Conservation (phyloP, 2,113 vertebrate genomes). For the Hyla sarda region DNA sequence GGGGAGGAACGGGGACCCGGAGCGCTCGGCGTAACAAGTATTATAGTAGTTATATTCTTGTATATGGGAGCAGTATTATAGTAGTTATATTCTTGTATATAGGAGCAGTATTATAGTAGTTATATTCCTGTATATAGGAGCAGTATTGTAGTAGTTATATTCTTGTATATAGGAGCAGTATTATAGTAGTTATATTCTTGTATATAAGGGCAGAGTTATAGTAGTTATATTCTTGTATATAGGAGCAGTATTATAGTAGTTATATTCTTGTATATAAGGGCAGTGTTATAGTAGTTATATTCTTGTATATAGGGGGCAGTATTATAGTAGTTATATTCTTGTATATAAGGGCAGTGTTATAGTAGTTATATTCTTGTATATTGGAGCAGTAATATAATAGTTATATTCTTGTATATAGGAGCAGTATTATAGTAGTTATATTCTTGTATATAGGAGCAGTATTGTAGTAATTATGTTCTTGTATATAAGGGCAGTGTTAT, state of each 20-base stretch:
- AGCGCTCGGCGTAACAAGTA: too few relatives aligned
- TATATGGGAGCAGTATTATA: too few relatives aligned
- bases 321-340: not conserved
- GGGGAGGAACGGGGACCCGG: too few relatives aligned
- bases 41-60: too few relatives aligned
- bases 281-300: constrained; percentile 1
- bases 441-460: not conserved
- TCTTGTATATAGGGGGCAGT: not conserved
- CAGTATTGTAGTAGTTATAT: constrained; percentile 5
- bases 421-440: not conserved
- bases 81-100: too few relatives aligned
- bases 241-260: not conserved
- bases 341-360: not conserved
- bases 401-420: not conserved
- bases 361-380: not conserved
- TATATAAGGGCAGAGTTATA: not conserved
- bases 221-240: not conserved
- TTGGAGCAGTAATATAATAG: not conserved
- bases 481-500: not conserved
- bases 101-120: not conserved
- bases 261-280: not conserved
- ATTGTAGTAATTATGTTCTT: constrained; percentile 2
- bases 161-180: not conserved
- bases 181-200: not conserved
- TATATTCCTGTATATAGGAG: not conserved